Base-by-base conservation (phyloP, 2,113 vertebrate genomes). In the Microtus oregoni region DNA sequence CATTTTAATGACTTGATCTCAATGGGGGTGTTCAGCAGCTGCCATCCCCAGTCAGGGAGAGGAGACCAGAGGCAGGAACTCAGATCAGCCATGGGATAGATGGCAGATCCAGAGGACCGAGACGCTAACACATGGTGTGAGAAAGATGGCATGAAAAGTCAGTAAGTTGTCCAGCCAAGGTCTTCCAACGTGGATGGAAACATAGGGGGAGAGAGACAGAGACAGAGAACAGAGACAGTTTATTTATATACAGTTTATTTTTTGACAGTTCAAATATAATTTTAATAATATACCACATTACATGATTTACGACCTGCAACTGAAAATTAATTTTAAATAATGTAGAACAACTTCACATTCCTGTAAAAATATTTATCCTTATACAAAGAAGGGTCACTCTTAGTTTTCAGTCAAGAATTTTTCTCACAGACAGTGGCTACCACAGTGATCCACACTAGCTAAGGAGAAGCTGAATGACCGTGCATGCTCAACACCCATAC, bases 231-330 rank as follows among this genome's bases (percentile, higher is more conserved):
- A n/a, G n/a, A 67, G 11, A 67, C 3, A 67, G 28, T 47, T 47
- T 47, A 47, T 47, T 6, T 52, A 90, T 75, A 12, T 26, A 65
- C 55, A 58, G 55, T 58, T 58, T 55, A 55, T 58, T 58, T 58
- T 58, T 38, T 90, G 35, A 77, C 47, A 87, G 38, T n/a, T 73
- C 65, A 90, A 97, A 83, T 83, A 88, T 52, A 93, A 94, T 94
- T 96, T 92, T 92, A 92, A 90, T 90, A 82, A 73, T 68, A 92
- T 7, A 30, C 82, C 35, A 38, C 22, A 83, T 10, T 70, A 58
- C 38, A 73, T 61, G 19, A 90, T 38, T 87, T 96, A 52, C 96
- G 67, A 90, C 28, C 70, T 72, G 77, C 65, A 41, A 89, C 72
- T 50, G 17, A 92, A 19, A 86, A 94, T 87, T 19, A 85, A 87